phyloP scores from a whole-genome alignment of 2,113 vertebrate genomes.

The Calonectris borealis region DNA sequence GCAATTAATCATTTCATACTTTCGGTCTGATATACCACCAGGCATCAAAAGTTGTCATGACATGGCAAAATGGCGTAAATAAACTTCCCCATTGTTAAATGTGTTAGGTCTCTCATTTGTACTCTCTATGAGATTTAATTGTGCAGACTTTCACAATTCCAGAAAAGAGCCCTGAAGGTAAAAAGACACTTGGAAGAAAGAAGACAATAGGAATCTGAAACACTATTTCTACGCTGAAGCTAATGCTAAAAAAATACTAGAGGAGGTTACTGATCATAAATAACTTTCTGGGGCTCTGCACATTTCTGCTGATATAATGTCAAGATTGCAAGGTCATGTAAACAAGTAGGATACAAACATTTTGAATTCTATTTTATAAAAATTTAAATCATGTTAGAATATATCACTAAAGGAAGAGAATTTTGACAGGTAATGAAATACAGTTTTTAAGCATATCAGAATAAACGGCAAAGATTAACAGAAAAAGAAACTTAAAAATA shows the following conservation, averaged over 20 bases:
- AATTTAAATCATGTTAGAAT: not conserved
- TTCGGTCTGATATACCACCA: not conserved
- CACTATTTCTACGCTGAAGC: not conserved
- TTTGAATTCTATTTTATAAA: not conserved
- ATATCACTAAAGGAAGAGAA: not conserved
- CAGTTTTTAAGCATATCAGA: not conserved
- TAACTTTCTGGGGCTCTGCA: not conserved
- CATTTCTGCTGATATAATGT: not conserved
- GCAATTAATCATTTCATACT: not conserved
- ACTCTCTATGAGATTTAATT: not conserved
- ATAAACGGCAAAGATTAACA: not conserved
- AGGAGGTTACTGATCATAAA: not conserved
- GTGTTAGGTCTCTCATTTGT: not conserved
- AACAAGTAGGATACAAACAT: not conserved
- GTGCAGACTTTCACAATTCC: not conserved
- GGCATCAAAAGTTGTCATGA: not conserved
- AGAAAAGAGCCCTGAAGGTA: not conserved
- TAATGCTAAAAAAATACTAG: not conserved
- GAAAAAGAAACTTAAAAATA: not conserved
- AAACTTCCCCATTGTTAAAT: not conserved
- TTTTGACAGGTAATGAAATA: not conserved
- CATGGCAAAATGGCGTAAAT: not conserved
- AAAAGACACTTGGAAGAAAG: not conserved
- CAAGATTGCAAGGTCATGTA: not conserved
- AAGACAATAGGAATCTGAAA: not conserved